Percentiles rank a stretch among this genome's conserved stretches.
Conservation (phyloP, 2,113 vertebrate genomes). For the Plectropomus leopardus region DNA sequence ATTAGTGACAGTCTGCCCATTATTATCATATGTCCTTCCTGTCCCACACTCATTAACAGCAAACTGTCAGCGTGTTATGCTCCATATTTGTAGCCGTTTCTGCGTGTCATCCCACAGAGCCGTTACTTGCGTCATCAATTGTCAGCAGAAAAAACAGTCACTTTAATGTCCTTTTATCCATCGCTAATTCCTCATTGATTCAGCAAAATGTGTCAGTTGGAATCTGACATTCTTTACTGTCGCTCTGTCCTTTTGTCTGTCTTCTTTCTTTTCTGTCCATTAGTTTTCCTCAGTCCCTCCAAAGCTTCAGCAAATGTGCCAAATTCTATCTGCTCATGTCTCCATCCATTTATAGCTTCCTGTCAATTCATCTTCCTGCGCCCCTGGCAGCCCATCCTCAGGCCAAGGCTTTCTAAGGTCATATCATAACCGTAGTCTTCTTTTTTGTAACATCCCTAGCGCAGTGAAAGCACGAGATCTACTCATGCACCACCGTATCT, state of each 20-base stretch:
- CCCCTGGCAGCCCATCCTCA: conserved; percentile 47
- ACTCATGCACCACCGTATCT: conserved; percentile 62
- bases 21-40: conserved; percentile 51
- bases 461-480: conserved; percentile 18
- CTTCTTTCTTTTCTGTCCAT: conserved; percentile 14
- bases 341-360: conserved; percentile 39
- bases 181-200: background rate
- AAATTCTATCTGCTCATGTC: conserved; percentile 1
- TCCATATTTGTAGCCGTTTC: conserved; percentile 53
- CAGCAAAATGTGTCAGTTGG: background rate
- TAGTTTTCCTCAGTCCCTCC: conserved; percentile 37
- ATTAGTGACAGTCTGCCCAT: conserved; percentile 24
- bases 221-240: background rate
- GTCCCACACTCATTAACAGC: conserved; percentile 48
- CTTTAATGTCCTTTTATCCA: conserved; percentile 28
- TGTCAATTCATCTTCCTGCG: conserved; percentile 13
- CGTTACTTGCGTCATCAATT: conserved; percentile 32
- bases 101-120: conserved; percentile 25
- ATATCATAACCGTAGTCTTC: conserved; percentile 46
- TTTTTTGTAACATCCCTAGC: conserved; percentile 24
- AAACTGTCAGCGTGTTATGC: conserved; percentile 27
- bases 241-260: background rate
- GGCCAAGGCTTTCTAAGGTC: conserved; percentile 76
- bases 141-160: conserved; percentile 26
- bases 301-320: conserved; percentile 37